Conservation (phyloP, 2,797 vertebrate genomes). For the Helicolenus hilgendorfi region DNA sequence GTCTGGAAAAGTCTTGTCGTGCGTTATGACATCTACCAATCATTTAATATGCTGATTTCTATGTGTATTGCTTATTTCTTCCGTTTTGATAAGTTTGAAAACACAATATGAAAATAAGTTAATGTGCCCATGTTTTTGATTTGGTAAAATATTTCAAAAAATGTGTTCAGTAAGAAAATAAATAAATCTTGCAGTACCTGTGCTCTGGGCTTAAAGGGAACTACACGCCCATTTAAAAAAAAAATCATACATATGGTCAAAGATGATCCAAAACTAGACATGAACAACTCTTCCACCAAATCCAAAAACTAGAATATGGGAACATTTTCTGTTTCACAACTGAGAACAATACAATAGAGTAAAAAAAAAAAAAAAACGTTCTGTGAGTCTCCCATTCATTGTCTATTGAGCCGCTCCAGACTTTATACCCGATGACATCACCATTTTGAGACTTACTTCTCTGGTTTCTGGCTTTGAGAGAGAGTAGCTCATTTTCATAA, state of each 20-base stretch:
- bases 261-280: too few species aligned
- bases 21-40: neutral
- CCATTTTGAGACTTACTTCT: neutral
- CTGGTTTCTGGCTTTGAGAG: neutral
- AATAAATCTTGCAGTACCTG: neutral
- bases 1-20: neutral
- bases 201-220: neutral
- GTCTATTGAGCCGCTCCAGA: neutral
- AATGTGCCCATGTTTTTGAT: neutral
- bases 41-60: neutral
- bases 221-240: neutral
- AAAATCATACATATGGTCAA: too few species aligned
- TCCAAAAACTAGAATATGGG: too few species aligned
- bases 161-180: neutral
- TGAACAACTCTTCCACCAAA: too few species aligned
- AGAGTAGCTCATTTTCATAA: neutral
- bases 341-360: neutral
- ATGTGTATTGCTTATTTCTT: neutral
- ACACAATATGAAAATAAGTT: neutral
- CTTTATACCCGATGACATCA: neutral
- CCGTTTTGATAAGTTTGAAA: neutral
- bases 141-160: neutral
- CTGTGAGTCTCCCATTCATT: neutral
- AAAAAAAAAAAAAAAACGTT: neutral
- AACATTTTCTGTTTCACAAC: too few species aligned